Evolutionary conservation across 1,140 invertebrate species (phyloP), one percentile per base, ranked within the genome.

Genomic region (Drosophila carrolli): DNA sequence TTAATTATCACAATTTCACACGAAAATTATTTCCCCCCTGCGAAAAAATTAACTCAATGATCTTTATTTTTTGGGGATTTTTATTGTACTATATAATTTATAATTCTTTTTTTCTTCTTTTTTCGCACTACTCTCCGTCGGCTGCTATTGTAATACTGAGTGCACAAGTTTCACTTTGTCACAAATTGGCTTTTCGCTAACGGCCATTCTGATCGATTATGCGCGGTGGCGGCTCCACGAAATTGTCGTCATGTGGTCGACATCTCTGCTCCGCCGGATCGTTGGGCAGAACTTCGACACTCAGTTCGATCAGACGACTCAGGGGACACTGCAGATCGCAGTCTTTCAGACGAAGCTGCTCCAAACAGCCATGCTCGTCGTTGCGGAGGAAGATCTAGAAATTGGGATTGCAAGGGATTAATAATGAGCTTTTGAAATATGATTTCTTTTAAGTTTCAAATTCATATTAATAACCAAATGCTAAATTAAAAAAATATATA

Each of bases 291-390:
- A 95, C 93, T 5, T 93, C 78, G 48, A 91, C 86, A 23, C 94
- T 93, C n/a, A 96, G 76, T 56, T 86, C 63, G 8, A 94, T 83
- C n/a, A 96, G 93, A 65, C 91, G 86, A 11, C 93, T 83, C 11
- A 96, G 86, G 3, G 95, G 94, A 88, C 95, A 96, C 46, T 93
- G 91, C n/a, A 77, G 88, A 9, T 93, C 92, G 91, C 95, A 96
- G 38, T 94, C 94, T 29, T 94, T 94, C 57, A 96, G 86, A 19
- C 90, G 93, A 4, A 96, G 77, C 43, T 93, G 93, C 68, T 93
- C 90, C 35, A 94, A 93, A 16, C 93, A 91, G 0, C 84, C 78
- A 32, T 85, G 74, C 2, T 94, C 94, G 9, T 94, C 93, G 65
- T 95, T 96, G 44, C 93, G 93, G 11, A 95, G 89, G 51, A 93